phyloP scores from a whole-genome alignment of 1,140 invertebrate species.

The Drosophila nebulosa region DNA sequence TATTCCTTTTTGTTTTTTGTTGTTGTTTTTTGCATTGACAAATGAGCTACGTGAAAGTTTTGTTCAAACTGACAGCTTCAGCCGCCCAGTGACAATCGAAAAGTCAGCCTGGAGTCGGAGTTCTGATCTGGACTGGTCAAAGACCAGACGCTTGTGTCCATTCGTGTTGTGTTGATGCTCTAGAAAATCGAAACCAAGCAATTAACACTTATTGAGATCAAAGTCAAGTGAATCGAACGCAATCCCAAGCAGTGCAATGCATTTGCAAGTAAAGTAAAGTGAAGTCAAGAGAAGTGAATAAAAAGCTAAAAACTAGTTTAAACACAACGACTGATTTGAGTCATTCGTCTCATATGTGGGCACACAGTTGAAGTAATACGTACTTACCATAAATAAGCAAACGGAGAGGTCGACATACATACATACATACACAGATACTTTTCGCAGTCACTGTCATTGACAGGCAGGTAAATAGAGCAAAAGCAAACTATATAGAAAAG shows the following conservation, averaged over 20 bases:
- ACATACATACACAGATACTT: conserved; percentile 48
- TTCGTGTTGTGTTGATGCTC: not conserved
- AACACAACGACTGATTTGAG: not conserved
- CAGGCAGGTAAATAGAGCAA: conserved; percentile 60
- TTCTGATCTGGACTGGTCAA: not conserved
- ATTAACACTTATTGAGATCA: conserved; percentile 69
- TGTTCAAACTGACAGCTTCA: conserved; percentile 16
- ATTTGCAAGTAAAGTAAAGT: conserved; percentile 16
- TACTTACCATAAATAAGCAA: conserved; percentile 16
- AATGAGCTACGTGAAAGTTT: conserved; percentile 74
- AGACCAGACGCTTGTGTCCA: not conserved
- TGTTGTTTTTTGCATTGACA: conserved; percentile 55
- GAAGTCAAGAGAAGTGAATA: too few relatives aligned
- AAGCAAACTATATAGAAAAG: conserved; percentile 39
- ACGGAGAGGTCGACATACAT: conserved; percentile 50
- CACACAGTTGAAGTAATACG: conserved; percentile 13
- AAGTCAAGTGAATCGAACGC: conserved; percentile 52
- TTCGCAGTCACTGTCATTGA: conserved; percentile 68
- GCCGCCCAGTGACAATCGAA: not conserved
- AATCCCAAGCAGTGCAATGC: conserved; percentile 10
- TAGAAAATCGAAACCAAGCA: conserved; percentile 55
- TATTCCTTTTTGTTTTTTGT: not conserved
- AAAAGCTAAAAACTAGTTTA: conserved; percentile 52
- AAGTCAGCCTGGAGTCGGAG: not conserved
- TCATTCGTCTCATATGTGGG: conserved; percentile 37